Evolutionary conservation across 2,888 invertebrate genomes (phyloP).

Genomic region (Helicoverpa assulta): DNA sequence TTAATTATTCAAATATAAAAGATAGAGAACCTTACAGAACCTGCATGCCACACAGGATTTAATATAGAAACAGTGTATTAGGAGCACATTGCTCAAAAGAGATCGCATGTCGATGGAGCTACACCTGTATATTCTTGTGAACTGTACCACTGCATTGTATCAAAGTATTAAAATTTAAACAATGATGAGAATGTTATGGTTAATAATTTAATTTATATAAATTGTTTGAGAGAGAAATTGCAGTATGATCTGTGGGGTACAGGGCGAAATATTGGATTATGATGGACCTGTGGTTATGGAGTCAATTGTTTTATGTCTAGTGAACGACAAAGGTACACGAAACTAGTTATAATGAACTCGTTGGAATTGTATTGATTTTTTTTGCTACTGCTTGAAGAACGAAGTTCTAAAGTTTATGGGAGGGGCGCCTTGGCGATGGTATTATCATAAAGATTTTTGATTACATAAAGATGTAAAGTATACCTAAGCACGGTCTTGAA

Average conservation of each 20-base stretch:
- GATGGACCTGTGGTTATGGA: not conserved
- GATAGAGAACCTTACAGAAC: not conserved
- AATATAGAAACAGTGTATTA: not conserved
- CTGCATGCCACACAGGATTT: not conserved
- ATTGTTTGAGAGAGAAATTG: conserved; percentile 60
- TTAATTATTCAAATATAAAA: not conserved
- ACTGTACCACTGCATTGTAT: conserved; percentile 55
- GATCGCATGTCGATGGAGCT: conserved; percentile 5
- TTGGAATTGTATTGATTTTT: conserved; percentile 17
- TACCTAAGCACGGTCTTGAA: no score
- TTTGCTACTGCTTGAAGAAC: not conserved
- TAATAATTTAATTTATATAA: conserved; percentile 63
- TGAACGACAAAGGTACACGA: conserved; percentile 25
- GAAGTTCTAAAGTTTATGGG: no score
- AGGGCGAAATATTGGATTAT: conserved; percentile 26
- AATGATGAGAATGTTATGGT: conserved; percentile 71
- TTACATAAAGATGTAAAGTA: no score
- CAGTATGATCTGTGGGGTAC: conserved; percentile 43
- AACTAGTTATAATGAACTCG: conserved; percentile 13
- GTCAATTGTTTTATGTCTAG: not conserved
- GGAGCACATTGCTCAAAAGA: not conserved
- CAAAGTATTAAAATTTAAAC: conserved; percentile 63
- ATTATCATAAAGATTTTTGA: no score
- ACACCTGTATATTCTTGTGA: conserved; percentile 44
- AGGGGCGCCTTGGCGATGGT: no score